Percentiles rank a stretch among this genome's conserved stretches.
Evolutionary conservation across 2,113 vertebrate genomes (phyloP).

Genomic region (Motacilla alba): DNA sequence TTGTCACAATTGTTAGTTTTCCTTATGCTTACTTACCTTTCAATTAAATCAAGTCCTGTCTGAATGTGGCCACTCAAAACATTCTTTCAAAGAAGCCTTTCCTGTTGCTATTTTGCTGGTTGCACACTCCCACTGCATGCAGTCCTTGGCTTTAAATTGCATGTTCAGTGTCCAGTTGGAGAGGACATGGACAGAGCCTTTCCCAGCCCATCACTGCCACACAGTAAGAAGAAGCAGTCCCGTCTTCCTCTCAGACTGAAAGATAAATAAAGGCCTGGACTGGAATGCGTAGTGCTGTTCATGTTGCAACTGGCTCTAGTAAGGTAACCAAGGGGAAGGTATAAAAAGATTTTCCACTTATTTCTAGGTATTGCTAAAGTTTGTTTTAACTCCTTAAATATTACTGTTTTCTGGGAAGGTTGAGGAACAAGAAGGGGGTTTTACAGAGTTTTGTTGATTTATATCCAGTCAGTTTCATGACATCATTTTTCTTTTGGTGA

Average conservation of each 20-base stretch:
- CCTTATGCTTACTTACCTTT: slow-evolving; percentile 31
- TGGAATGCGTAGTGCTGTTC: not conserved
- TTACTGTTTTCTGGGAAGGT: slow-evolving; percentile 29
- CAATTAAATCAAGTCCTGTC: not conserved
- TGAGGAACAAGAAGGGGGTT: slow-evolving; percentile 18
- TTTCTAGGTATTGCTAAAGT: not conserved
- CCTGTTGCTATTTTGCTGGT: not conserved
- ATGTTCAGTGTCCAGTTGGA: not conserved
- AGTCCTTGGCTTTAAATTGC: not conserved
- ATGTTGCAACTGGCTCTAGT: not conserved
- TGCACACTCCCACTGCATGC: accelerated
- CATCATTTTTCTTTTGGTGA: not conserved
- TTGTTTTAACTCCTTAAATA: slow-evolving; percentile 6
- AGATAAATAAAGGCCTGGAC: not conserved
- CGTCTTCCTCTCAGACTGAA: not conserved
- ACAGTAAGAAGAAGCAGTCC: not conserved
- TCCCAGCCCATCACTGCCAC: not conserved
- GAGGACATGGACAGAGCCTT: not conserved
- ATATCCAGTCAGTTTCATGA: not conserved
- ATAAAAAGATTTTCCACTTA: not conserved
- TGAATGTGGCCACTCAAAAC: not conserved
- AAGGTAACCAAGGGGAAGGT: not conserved
- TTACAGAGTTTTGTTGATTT: not conserved
- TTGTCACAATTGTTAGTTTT: slow-evolving; percentile 51
- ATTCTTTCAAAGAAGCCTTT: slow-evolving; percentile 14